Evolutionary conservation across 2,113 vertebrate genomes (phyloP).

Genomic region (Jaculus jaculus): DNA sequence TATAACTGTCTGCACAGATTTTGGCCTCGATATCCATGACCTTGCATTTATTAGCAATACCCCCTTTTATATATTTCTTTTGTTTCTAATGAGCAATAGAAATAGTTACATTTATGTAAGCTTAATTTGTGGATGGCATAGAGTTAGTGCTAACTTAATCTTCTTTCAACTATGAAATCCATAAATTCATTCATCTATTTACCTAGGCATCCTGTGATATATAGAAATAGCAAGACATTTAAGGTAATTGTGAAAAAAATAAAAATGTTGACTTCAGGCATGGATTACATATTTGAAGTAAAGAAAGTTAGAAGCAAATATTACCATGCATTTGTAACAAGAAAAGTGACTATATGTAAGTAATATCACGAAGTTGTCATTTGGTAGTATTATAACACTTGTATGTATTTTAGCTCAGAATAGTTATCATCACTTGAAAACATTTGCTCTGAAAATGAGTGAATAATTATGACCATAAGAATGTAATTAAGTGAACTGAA

Average conservation of each 20-base stretch:
- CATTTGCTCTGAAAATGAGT: neutral
- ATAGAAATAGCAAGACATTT: conserved; percentile 74
- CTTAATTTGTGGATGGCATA: neutral
- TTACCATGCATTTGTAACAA: conserved; percentile 80
- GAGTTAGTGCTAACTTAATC: neutral
- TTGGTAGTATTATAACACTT: neutral
- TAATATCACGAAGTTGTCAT: neutral
- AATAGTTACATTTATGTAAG: neutral
- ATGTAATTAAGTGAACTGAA: conserved; percentile 1
- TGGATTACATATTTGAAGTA: conserved; percentile 88
- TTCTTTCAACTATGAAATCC: neutral
- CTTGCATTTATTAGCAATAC: too few relatives aligned
- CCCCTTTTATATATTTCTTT: too few relatives aligned
- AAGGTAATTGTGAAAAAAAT: conserved; percentile 64
- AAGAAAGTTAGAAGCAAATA: conserved; percentile 87
- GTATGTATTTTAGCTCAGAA: neutral
- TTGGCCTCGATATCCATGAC: too few relatives aligned
- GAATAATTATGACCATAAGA: neutral
- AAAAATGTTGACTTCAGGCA: conserved; percentile 86
- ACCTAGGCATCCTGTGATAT: conserved; percentile 83
- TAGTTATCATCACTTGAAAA: conserved; percentile 13
- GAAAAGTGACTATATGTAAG: conserved; percentile 88
- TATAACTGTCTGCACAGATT: too few relatives aligned
- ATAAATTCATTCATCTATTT: conserved; percentile 17
- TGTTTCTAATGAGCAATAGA: neutral